Conservation (phyloP, 1,140 invertebrate genomes). For the Aphidius ervi region DNA sequence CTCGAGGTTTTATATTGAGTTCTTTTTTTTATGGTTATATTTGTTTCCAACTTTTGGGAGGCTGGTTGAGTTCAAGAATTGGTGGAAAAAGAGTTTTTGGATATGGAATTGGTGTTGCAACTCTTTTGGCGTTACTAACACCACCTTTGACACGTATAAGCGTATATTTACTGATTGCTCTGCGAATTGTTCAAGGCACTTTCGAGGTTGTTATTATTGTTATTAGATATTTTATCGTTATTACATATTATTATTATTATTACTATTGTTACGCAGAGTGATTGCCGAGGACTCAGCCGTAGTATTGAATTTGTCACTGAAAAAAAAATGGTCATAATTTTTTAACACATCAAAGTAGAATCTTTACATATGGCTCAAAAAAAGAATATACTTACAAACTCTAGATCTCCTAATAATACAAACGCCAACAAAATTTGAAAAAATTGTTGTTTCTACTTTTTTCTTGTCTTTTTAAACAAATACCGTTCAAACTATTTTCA, state of each 20-base stretch:
- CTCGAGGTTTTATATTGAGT: slow-evolving; percentile 76
- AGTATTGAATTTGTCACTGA: too few relatives aligned
- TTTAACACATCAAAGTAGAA: too few relatives aligned
- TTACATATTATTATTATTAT: slow-evolving; percentile 8
- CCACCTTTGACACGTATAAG: slow-evolving; percentile 71
- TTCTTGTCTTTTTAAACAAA: too few relatives aligned
- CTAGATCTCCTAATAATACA: too few relatives aligned
- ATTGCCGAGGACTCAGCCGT: too few relatives aligned
- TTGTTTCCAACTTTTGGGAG: slow-evolving; percentile 68
- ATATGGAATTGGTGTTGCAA: slow-evolving; percentile 73
- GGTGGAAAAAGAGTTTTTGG: slow-evolving; percentile 73
- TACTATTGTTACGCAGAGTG: neutral
- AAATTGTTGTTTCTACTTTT: too few relatives aligned
- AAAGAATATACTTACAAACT: too few relatives aligned
- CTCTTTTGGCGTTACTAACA: slow-evolving; percentile 77
- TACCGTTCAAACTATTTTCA: too few relatives aligned
- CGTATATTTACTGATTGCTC: slow-evolving; percentile 65
- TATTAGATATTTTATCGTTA: too few relatives aligned
- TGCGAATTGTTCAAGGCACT: slow-evolving; percentile 82
- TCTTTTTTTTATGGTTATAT: slow-evolving; percentile 85
- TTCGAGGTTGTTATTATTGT: slow-evolving; percentile 65
- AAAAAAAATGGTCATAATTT: too few relatives aligned
- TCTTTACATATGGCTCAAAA: too few relatives aligned
- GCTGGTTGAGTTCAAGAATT: slow-evolving; percentile 66
- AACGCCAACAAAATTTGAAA: too few relatives aligned